Conservation (phyloP, 2,113 vertebrate genomes). For the Psophia crepitans region DNA sequence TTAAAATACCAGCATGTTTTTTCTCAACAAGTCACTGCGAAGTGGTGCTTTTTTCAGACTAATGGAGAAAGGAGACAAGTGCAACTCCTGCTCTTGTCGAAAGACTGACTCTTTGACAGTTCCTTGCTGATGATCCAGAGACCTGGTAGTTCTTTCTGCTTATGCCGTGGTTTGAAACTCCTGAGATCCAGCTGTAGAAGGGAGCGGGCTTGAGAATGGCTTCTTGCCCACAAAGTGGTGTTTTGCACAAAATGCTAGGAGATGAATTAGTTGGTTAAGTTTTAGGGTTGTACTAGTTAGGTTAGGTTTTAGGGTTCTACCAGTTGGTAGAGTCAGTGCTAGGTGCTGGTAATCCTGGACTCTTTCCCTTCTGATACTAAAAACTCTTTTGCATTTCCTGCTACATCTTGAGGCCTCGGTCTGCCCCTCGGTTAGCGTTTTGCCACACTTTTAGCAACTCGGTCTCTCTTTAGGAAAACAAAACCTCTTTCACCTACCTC, state of each 20-base stretch:
- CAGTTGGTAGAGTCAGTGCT: background rate
- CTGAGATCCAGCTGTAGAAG: background rate
- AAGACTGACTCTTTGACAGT: background rate
- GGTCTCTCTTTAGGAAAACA: background rate
- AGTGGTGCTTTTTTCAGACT: background rate
- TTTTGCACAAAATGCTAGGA: background rate
- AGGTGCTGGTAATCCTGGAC: background rate
- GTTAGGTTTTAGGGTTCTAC: background rate
- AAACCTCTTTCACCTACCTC: background rate
- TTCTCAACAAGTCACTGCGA: background rate
- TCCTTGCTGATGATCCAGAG: background rate
- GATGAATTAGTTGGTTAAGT: background rate
- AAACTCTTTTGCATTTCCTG: background rate
- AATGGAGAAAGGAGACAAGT: background rate
- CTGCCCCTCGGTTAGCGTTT: background rate
- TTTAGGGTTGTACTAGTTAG: background rate
- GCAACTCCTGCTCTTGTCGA: background rate
- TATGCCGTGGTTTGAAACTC: background rate
- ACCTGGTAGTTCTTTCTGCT: background rate
- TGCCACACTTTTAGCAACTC: background rate
- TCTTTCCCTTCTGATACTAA: background rate
- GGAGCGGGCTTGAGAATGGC: background rate
- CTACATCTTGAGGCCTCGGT: fast-evolving
- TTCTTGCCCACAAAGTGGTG: background rate
- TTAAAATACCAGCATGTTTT: background rate